Conservation (phyloP, 2,113 vertebrate species). For the Gavia stellata region DNA sequence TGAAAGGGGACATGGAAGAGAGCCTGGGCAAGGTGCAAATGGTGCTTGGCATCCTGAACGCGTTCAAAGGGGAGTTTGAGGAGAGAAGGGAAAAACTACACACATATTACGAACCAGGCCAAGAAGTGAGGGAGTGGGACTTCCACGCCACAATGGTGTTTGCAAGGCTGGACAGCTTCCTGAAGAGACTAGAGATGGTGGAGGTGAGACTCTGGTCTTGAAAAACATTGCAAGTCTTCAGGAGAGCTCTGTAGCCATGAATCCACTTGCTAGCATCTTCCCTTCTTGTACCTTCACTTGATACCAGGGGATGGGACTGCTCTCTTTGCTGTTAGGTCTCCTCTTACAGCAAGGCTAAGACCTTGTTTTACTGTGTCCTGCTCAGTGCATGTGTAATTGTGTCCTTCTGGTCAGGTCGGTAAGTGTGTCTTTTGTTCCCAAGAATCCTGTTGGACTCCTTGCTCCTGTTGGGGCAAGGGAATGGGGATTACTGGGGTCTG, state of each 20-base stretch:
- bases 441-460: neutral
- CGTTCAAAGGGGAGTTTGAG: conserved; percentile 76
- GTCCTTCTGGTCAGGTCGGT: neutral
- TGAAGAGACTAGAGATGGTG: conserved; percentile 72
- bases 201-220: conserved; percentile 68
- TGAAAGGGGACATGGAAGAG: conserved; percentile 84
- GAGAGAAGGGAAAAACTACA: conserved; percentile 73
- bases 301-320: fast-evolving
- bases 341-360: too few species aligned
- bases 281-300: neutral
- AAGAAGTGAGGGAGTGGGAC: conserved; percentile 77
- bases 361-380: neutral
- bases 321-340: neutral
- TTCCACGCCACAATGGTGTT: conserved; percentile 81
- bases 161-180: conserved; percentile 76
- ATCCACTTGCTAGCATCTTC: neutral
- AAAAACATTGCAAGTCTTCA: neutral
- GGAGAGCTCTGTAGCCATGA: neutral
- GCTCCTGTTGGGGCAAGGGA: neutral
- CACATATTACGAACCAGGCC: conserved; percentile 71
- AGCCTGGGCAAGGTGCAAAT: conserved; percentile 77
- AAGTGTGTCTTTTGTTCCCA: neutral
- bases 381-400: neutral
- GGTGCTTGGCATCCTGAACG: conserved; percentile 68
- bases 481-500: neutral